Base-by-base conservation (phyloP, 2,113 vertebrate species). In the Leiothrix lutea region DNA sequence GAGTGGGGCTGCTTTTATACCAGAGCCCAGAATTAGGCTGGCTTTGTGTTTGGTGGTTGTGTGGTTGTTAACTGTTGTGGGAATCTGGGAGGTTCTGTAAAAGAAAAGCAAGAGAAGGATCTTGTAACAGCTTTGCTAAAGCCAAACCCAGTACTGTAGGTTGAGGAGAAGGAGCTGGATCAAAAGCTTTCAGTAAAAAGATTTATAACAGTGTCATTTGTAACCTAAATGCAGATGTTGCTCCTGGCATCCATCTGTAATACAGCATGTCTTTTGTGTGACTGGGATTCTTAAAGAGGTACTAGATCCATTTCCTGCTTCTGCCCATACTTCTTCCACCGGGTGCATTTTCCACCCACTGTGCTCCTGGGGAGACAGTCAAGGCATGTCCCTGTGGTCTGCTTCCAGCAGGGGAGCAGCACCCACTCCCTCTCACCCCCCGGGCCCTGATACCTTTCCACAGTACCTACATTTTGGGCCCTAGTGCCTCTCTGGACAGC, bases 361-460 rank as follows among this genome's bases (percentile, higher is more conserved):
- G 0, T 50, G 14, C 14, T 80, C 28, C n/a, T 0, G 0, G 48
- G 47, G 22, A 42, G 35, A 25, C 4, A 40, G 40, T 53, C 23
- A 53, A 42, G 48, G 12, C n/a, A 15, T 50, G 11, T 82, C 35
- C 21, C 8, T 42, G 23, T 21, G 53, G 26, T 36, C 31, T 50
- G 12, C n/a, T 81, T 79, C 33, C 26, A 61, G 44, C 40, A 69
- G 57, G 40, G 70, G 19, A 67, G 3, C 56, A 74, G 14, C 40
- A 67, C 69, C 80, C 42, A 6, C 56, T 66, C 66, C 24, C 35
- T 90, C 47, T 60, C 29, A 58, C 16, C 35, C 35, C 0, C 23
- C 5, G 9, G 54, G 29, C 25, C 48, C 48, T 84, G 17, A 28
- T 29, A 2, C 35, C 31, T 69, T 91, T 38, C 47, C 51, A 25